Evolutionary conservation across 1,140 invertebrate genomes (phyloP), one percentile per base, ranked within the genome.

Genomic region (Lasioglossum albipes): DNA sequence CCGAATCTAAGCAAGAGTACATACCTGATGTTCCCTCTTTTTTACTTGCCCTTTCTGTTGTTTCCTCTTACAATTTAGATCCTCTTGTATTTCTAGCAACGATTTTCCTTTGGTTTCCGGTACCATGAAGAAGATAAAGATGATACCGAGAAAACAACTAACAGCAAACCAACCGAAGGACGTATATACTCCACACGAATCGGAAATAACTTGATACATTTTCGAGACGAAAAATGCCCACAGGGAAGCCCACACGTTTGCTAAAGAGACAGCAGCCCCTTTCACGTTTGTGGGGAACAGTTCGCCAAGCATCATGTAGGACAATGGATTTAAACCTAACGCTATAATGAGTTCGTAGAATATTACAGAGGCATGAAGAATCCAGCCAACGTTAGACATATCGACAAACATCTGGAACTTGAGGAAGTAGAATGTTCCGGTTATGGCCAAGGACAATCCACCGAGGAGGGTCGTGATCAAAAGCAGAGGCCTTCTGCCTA

Each of bases 51-150:
- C 27, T 52, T 84, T 59, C 7, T 22, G 77, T n/a, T 77, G 59
- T 16, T 66, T 69, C 27, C 85, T 83, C n/a, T 87, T 84, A n/a
- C 88, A 90, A 49, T 91, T 91, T 0, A 94, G 77, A 64, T 93
- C 89, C 64, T 94, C 92, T 72, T 95, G 94, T 59, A 97, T 96
- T 84, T 97, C 95, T 75, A 96, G 93, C 62, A 97, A 86, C 18
- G 90, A 94, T 80, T 94, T 94, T 0, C 95, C 95, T 85, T 96
- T 96, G 2, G 96, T 97, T 89, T 97, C 96, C 1, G 96, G 96
- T 2, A 97, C 95, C 69, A 94, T 92, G 41, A 95, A 94, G 52
- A 92, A 90, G 36, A 95, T 94, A 83, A 97, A 95, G 10, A 93
- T 82, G 3, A 95, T 89, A 0, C 95, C 95, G 0, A 93, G 10